Conservation (phyloP, 2,888 invertebrate genomes). For the Andrena bucephala region DNA sequence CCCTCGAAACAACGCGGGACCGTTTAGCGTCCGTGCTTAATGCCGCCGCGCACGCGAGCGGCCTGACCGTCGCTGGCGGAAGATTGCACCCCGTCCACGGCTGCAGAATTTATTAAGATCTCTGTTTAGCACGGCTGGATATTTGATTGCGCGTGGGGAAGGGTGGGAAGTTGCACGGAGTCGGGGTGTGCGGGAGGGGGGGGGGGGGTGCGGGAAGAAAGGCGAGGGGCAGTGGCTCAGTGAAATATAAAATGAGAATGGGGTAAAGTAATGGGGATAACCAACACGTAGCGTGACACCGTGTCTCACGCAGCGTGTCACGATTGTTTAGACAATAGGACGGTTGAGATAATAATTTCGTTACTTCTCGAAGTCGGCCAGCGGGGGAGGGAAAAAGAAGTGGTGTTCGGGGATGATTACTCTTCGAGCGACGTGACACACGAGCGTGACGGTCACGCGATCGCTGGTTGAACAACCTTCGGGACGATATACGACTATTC, state of each 20-base stretch:
- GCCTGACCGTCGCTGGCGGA: constrained; percentile 17
- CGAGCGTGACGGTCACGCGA: constrained; percentile 53
- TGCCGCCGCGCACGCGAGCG: constrained; percentile 58
- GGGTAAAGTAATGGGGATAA: neutral
- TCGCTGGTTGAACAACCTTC: constrained; percentile 55
- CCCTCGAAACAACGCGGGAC: constrained; percentile 47
- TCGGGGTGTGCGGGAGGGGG: no score
- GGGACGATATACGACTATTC: constrained; percentile 36
- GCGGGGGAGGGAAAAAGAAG: constrained; percentile 17
- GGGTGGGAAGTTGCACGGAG: neutral
- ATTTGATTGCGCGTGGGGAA: constrained; percentile 10
- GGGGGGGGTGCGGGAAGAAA: no score
- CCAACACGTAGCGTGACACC: neutral
- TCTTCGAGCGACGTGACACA: constrained; percentile 33
- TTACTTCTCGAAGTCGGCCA: neutral
- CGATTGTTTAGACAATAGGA: neutral
- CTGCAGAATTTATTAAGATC: constrained; percentile 45
- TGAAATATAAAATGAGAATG: no score
- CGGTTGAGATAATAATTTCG: neutral
- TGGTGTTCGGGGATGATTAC: constrained; percentile 39
- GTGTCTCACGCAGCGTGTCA: constrained; percentile 2
- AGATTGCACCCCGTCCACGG: constrained; percentile 27
- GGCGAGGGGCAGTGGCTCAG: no score
- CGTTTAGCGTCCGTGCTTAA: constrained; percentile 63
- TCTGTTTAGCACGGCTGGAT: neutral